A percentile compares a stretch with the other conserved stretches of the same genome.
These are phyloP conservation scores for Falco rusticolus DNA, from an alignment of 2,797 vertebrate genomes.

Conservation along the genomic window DNA sequence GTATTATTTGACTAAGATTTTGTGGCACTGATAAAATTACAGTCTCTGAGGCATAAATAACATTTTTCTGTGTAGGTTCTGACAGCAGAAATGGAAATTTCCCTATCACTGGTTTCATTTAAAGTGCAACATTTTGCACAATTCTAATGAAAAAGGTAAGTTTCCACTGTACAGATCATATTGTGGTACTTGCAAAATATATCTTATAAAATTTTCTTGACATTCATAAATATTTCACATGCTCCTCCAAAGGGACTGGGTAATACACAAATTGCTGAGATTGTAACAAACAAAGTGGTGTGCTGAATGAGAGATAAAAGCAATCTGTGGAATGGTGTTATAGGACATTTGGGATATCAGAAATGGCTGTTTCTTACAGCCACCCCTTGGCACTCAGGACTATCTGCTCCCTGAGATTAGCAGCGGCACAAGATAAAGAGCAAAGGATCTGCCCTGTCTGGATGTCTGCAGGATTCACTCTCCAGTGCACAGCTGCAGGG, in stretches of 20 bases:
- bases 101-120: neutral
- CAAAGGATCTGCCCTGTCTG: neutral
- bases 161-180: neutral
- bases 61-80: neutral
- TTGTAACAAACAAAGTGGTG: neutral
- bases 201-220: constrained; percentile 28
- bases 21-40: neutral
- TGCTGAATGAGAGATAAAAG: neutral
- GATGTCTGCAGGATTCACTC: neutral
- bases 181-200: neutral
- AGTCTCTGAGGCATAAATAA: neutral
- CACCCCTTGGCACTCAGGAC: neutral
- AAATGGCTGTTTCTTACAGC: neutral
- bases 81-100: neutral
- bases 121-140: neutral
- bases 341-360: neutral
- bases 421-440: neutral
- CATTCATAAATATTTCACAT: constrained; percentile 48
- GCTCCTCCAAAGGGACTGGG: neutral
- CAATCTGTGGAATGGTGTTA: neutral
- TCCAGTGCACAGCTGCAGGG: rapidly evolving
- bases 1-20: neutral
- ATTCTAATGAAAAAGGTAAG: neutral
- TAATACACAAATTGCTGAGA: constrained; percentile 27
- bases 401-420: neutral